Base-by-base conservation (phyloP, 2,113 vertebrate genomes). In the Poicephalus meyeri region DNA sequence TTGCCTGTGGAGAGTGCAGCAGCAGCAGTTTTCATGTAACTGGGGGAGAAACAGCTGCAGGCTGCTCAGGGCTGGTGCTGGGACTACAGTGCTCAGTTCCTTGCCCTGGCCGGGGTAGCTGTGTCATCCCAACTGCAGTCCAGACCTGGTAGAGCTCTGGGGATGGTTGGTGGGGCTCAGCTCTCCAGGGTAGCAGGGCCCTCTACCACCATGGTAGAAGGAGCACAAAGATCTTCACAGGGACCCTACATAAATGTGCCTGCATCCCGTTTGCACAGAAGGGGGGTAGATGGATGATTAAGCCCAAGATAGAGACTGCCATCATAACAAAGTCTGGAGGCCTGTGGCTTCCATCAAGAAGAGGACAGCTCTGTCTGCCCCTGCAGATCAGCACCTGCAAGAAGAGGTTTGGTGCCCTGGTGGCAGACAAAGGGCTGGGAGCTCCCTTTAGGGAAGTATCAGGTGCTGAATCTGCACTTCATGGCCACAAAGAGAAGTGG, bases 1-100 rank as follows among this genome's bases (percentile, higher is more conserved):
- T 35, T 1, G 2, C 13, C 14, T 28, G 7, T 24, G 29, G 39
- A 76, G 33, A 33, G 20, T 0, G 0, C 47, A 46, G 17, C 47
- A 46, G 16, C 39, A 55, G 56, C 19, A 28, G 28, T 37, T 71
- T 16, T 39, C 37, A 11, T 14, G 37, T 10, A 28, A 7, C 21
- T 53, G 11, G 17, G 17, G n/a, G 37, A 65, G 74, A 49, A 52
- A 21, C 4, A 12, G 9, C 35, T 8, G 4, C 2, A 3, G n/a
- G 9, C 41, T 73, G 41, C 56, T 46, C 7, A 3, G 21, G 31
- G 13, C 20, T 25, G 13, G 15, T 26, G 31, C 26, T 80, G 41
- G n/a, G 42, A 25, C 4, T 20, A 7, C 3, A 0, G 8, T 3
- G 3, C 46, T 15, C 21, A 6, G 15, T 60, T 12, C 9, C 17